Conservation (phyloP, 1,140 invertebrate species). For the Rhagoletis zephyria region DNA sequence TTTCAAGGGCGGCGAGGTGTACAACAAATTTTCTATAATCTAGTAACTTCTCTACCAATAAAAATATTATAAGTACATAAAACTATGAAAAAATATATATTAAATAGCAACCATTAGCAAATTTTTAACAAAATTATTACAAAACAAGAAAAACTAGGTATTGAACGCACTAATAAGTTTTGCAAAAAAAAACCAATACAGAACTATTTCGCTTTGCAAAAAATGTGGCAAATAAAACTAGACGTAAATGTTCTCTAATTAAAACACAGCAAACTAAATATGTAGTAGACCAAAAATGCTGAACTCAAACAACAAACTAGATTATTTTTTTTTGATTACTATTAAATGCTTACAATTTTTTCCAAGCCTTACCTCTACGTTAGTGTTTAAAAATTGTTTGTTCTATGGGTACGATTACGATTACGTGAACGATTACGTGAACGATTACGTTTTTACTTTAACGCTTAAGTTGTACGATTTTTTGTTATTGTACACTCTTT, state of each 20-base stretch:
- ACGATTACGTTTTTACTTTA: conserved; percentile 47
- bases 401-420: conserved; percentile 43
- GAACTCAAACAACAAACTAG: conserved; percentile 48
- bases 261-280: conserved; percentile 46
- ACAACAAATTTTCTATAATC: too few relatives aligned
- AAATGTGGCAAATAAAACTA: conserved; percentile 20
- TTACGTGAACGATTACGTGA: too few relatives aligned
- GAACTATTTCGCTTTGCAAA: neutral
- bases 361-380: conserved; percentile 46
- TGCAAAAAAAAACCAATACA: neutral
- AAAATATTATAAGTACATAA: neutral
- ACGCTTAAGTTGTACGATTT: conserved; percentile 12
- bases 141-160: conserved; percentile 14
- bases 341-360: conserved; percentile 30
- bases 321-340: neutral
- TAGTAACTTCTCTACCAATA: neutral
- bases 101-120: conserved; percentile 17
- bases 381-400: conserved; percentile 49
- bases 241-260: conserved; percentile 22
- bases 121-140: conserved; percentile 15
- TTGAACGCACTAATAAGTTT: conserved; percentile 37
- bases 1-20: too few relatives aligned
- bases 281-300: conserved; percentile 35
- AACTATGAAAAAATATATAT: neutral
- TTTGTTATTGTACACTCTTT: conserved; percentile 32